A percentile compares a stretch with the other conserved stretches of the same genome.
phyloP scores from a whole-genome alignment of 2,113 vertebrate species.

The Lampris megalopsis region DNA sequence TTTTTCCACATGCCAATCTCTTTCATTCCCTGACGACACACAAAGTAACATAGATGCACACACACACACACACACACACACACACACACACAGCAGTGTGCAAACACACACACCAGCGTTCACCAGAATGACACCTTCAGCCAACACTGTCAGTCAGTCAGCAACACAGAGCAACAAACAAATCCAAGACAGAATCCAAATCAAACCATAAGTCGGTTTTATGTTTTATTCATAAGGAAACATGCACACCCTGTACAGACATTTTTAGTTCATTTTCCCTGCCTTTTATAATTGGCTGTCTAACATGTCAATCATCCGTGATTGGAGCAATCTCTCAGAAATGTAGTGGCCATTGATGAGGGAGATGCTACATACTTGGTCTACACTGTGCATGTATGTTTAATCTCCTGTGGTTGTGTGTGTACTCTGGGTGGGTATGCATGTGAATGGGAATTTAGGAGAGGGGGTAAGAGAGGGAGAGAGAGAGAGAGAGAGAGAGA shows the following conservation, averaged over 20 bases:
- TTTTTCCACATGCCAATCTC: conserved; percentile 39
- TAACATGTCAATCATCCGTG: conserved; percentile 64
- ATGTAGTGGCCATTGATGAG: conserved; percentile 17
- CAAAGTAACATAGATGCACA: background rate
- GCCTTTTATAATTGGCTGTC: conserved; percentile 72
- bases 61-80: conserved; percentile 4
- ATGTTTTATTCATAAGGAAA: conserved; percentile 73
- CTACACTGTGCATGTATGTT: background rate
- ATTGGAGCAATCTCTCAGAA: conserved; percentile 31
- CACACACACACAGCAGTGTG: background rate
- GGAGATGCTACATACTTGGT: background rate
- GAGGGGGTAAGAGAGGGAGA: too few relatives aligned
- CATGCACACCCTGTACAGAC: conserved; percentile 31
- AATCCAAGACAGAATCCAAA: conserved; percentile 62
- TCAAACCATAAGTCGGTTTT: conserved; percentile 54
- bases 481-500: too few relatives aligned
- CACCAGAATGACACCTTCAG: conserved; percentile 46
- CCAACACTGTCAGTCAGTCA: conserved; percentile 57
- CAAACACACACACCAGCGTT: background rate
- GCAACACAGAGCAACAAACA: conserved; percentile 58
- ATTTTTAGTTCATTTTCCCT: conserved; percentile 50
- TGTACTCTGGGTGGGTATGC: background rate
- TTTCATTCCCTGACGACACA: conserved; percentile 33
- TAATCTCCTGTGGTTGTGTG: background rate
- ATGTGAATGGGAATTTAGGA: background rate